These are phyloP conservation scores for Tetramorium parvispinum DNA, from an alignment of 1,140 invertebrate genomes.

Conservation along the genomic window DNA sequence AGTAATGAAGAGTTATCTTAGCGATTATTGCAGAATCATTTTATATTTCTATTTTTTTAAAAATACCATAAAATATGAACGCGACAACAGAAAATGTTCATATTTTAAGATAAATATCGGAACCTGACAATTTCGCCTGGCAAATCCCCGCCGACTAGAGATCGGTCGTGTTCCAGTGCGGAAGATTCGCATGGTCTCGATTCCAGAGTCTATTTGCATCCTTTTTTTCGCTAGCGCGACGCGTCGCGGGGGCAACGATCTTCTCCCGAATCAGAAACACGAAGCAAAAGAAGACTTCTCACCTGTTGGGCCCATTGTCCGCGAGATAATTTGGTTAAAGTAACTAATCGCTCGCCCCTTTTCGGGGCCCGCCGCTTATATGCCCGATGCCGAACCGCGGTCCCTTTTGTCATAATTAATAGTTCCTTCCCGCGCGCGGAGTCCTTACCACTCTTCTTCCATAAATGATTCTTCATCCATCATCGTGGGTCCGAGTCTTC, in stretches of 20 bases:
- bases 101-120: neutral
- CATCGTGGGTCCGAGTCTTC: constrained; percentile 79
- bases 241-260: constrained; percentile 55
- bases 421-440: constrained; percentile 79
- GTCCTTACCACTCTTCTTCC: constrained; percentile 78
- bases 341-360: constrained; percentile 85
- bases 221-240: constrained; percentile 23
- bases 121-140: neutral
- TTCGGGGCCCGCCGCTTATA: constrained; percentile 81
- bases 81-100: neutral
- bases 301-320: constrained; percentile 80
- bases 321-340: constrained; percentile 85
- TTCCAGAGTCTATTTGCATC: neutral
- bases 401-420: constrained; percentile 86
- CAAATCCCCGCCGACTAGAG: neutral
- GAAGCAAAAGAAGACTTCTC: constrained; percentile 73
- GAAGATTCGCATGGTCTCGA: neutral
- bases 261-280: constrained; percentile 62
- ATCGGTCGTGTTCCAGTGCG: neutral
- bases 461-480: constrained; percentile 85
- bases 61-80: neutral
- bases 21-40: neutral
- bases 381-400: constrained; percentile 76
- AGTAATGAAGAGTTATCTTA: neutral
- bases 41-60: neutral